These are phyloP conservation scores for Salminus brasiliensis DNA, from an alignment of 2,113 vertebrate genomes.

Conservation along the genomic window DNA sequence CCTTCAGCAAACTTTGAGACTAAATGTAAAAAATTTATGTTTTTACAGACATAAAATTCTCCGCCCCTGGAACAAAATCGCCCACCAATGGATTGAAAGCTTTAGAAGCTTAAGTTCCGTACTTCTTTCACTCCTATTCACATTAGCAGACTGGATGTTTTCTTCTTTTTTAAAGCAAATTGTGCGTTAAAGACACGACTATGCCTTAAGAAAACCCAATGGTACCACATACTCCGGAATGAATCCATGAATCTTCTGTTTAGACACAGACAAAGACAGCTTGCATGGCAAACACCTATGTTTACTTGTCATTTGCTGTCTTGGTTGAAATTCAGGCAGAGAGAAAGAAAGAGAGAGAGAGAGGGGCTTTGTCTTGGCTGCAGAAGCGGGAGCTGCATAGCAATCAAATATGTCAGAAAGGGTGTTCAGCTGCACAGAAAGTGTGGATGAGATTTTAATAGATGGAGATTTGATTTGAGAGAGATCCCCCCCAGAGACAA, in stretches of 20 bases:
- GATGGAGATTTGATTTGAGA: conserved; percentile 48
- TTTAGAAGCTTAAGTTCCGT: neutral
- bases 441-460: conserved; percentile 34
- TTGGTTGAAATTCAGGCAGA: conserved; percentile 40
- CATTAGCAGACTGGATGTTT: neutral
- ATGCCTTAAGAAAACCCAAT: neutral
- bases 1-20: too few species aligned
- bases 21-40: too few species aligned
- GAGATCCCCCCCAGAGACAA: conserved; percentile 13
- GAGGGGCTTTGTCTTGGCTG: neutral
- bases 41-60: too few species aligned
- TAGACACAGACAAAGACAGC: conserved; percentile 23
- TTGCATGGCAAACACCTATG: conserved; percentile 34
- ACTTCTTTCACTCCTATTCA: neutral
- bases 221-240: neutral
- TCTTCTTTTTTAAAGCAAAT: neutral
- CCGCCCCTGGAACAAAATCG: too few species aligned
- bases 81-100: too few species aligned
- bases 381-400: conserved; percentile 34
- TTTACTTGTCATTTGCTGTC: conserved; percentile 39
- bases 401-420: conserved; percentile 46
- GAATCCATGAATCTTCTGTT: neutral
- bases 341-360: too few species aligned
- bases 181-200: neutral
- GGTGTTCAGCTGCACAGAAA: conserved; percentile 12